Conservation (phyloP, 2,888 invertebrate genomes). For the Dryobotodes eremita region DNA sequence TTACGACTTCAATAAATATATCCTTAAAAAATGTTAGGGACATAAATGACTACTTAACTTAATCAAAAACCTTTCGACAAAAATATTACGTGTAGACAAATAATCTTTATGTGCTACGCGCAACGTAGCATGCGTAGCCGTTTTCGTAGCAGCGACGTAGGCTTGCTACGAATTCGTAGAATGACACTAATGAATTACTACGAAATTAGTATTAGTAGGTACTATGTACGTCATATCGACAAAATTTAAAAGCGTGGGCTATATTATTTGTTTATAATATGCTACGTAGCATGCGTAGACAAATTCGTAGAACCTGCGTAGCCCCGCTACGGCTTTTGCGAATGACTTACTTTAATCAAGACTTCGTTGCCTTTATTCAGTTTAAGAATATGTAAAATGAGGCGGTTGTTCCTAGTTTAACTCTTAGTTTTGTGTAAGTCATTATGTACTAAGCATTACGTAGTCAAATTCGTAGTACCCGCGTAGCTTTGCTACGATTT, state of each 20-base stretch:
- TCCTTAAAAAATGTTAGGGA: conserved; percentile 7
- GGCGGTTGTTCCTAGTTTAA: background rate
- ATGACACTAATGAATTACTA: conserved; percentile 18
- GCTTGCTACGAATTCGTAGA: conserved; percentile 20
- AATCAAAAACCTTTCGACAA: conserved; percentile 14
- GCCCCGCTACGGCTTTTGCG: background rate
- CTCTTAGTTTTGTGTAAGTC: background rate
- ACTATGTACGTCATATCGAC: background rate
- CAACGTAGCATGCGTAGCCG: conserved; percentile 40
- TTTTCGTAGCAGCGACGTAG: conserved; percentile 47
- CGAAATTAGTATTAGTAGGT: background rate
- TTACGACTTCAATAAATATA: conserved; percentile 35
- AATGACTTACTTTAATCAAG: background rate
- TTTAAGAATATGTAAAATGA: background rate
- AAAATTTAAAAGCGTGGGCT: conserved; percentile 5
- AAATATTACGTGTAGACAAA: background rate
- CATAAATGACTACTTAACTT: conserved; percentile 10
- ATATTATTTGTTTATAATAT: background rate
- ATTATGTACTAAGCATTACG: background rate
- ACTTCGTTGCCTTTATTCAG: background rate
- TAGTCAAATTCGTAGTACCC: conserved; percentile 12
- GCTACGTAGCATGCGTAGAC: conserved; percentile 6
- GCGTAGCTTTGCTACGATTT: conserved; percentile 5
- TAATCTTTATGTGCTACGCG: conserved; percentile 18
- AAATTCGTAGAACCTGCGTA: conserved; percentile 19